Evolutionary conservation across 1,140 invertebrate genomes (phyloP), one percentile per base, ranked within the genome.

Genomic region (Magallana angulata): DNA sequence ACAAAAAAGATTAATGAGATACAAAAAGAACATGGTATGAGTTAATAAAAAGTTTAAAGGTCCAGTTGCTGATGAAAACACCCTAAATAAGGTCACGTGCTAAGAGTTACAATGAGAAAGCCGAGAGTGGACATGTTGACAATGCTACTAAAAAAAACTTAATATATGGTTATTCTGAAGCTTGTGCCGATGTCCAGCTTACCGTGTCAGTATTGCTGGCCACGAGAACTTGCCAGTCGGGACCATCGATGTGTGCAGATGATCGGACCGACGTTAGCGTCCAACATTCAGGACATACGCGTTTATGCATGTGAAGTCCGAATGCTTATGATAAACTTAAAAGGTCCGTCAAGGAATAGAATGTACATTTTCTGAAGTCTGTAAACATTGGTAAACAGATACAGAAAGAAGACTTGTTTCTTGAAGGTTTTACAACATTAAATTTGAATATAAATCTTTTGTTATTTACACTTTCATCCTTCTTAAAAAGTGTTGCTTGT

Each of bases 141-240:
- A 16, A 81, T 81, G 76, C 9, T 5, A n/a, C 24, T 81, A 11
- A 18, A 81, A 81, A 81, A 12, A 81, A 30, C 18, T 9, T 18
- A 16, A 36, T 81, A 36, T 81, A 81, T 81, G 76, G 76, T 36
- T 81, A 81, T 81, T 81, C n/a, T 81, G 30, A 81, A 36, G 9
- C 30, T 30, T 81, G 76, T 18, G 48, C 62, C 24, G n/a, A 12
- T n/a, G 14, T n/a, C 48, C 30, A 18, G 8, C 56, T n/a, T 81
- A 81, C 76, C 76, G 24, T 81, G 76, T 36, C 76, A 81, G 76
- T 81, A 81, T 36, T 81, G 76, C 76, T 81, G 76, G 76, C 76
- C 76, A 1, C 76, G 56, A 81, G n/a, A 81, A 24, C 24, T 36
- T 18, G 76, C 76, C 76, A 56, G 56, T 16, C 76, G 48, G 76